Evolutionary conservation across 2,888 invertebrate species (phyloP), one percentile per base, ranked within the genome.

Genomic region (Chaetogeoica ovagalla): DNA sequence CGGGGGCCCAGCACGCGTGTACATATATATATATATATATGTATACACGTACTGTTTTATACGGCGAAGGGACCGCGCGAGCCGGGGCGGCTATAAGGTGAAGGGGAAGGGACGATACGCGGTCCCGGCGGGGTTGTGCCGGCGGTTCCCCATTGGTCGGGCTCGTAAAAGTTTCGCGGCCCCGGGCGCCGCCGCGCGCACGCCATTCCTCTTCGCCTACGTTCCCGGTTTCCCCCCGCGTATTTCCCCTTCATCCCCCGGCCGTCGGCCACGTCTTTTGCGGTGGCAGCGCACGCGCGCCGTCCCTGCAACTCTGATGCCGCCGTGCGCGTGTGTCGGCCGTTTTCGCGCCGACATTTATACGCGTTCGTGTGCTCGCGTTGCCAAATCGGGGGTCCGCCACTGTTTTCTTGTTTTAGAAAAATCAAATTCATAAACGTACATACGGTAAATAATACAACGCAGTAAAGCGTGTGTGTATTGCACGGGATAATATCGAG

Each of bases 71-170:
- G 66, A 43, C 65, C 55, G 7, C 72, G 62, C 37, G 52, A 37
- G 52, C 7, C 43, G 63, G 63, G 13, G 37, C 37, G 17, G 52
- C 30, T 4, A 30, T 30, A 30, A n/a, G n/a, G 30, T 4, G 30
- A 55, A 55, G 74, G 70, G n/a, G 55, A 57, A 15, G 59, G 62
- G 62, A 57, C 57, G 77, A 19, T 19, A 55, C 55, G n/a, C 62
- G 62, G 70, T 70, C 77, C 77, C 77, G 70, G 77, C 70, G 70
- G 77, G 77, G 70, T 75, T 62, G 60, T 59, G 70, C 70, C 77
- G 77, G 77, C 63, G 70, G 77, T 79, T 79, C 70, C 70, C 77
- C 77, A 79, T 79, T 79, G 77, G 77, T 70, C 70, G 77, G 77
- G 63, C 69, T 71, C 77, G 70, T 71, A 79, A 79, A 79, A 79